Evolutionary conservation across 2,797 vertebrate species (phyloP), one percentile per base, ranked within the genome.

Genomic region (Alfaro cultratus): DNA sequence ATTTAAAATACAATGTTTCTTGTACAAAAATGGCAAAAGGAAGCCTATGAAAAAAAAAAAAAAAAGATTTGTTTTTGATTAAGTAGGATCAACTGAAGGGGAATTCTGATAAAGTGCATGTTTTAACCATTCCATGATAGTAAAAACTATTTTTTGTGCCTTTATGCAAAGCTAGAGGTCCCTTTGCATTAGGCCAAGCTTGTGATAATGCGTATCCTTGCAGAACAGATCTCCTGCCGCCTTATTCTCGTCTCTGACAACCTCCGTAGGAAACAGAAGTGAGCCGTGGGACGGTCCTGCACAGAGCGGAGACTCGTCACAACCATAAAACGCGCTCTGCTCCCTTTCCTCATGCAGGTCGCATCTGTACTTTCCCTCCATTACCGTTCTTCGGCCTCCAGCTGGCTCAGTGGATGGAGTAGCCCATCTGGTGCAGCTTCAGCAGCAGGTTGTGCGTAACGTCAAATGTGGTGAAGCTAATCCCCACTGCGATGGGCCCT

Each of bases 401-500:
- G 18, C 16, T 18, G 55, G 36, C 36, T 96, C 95, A 98, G 91
- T 96, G 95, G 12, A 96, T 86, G 46, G 89, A 88, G 7, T 87
- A 94, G 31, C 89, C 83, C 47, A 86, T 82, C 85, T 90, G 91
- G 88, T 97, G 96, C 78, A 97, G 53, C 72, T 96, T 97, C 49
- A 95, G 93, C 77, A 99, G 93, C 21, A 99, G 94, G 90, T 94
- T 96, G 92, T 99, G 97, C 10, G 87, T 96, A 82, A 99, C 91
- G 94, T 99, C 99, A 26, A 99, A 99, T 62, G 97, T 99, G 83
- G 96, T 98, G 90, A 99, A 97, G 94, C 99, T 99, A 82, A 99
- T 96, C 6, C 97, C 98, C 73, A 99, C 98, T 0, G 97, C 97
- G 12, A 99, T 88, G 2, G 99, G 99, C 5, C 98, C 98, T 85